Evolutionary conservation across 1,140 invertebrate genomes (phyloP).

Genomic region (Sycobia sp.): DNA sequence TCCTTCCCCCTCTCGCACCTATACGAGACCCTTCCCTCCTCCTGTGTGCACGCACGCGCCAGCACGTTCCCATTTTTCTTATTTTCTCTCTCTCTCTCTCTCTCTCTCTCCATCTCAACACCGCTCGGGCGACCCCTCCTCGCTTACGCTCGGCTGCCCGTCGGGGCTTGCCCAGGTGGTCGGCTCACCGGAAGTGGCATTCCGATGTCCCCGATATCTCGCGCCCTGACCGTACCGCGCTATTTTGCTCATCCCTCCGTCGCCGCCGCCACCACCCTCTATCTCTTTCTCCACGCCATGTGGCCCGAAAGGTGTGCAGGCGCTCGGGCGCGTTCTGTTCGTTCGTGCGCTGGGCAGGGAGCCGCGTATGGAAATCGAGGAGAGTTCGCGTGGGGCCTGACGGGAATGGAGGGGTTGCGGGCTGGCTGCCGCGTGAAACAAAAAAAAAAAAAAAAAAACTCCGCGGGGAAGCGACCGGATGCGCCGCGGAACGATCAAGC

Average conservation of each 20-base stretch:
- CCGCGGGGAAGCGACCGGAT: background rate
- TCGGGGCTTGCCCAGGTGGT: slow-evolving; percentile 30
- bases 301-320: too few species aligned
- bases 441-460: too few species aligned
- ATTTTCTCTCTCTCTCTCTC: background rate
- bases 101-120: too few species aligned
- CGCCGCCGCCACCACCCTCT: background rate
- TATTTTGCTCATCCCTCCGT: background rate
- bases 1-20: too few species aligned
- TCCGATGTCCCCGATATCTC: slow-evolving; percentile 42
- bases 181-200: slow-evolving; percentile 49
- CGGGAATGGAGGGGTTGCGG: background rate
- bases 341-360: background rate
- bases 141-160: slow-evolving; percentile 1
- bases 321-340: too few species aligned
- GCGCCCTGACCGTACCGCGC: background rate
- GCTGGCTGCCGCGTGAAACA: background rate
- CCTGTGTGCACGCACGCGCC: background rate
- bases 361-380: slow-evolving; percentile 48
- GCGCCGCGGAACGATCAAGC: background rate
- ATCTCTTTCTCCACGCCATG: slow-evolving; percentile 14
- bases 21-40: background rate
- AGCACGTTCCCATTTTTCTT: background rate
- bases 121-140: too few species aligned
- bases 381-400: slow-evolving; percentile 35